Evolutionary conservation across 2,113 vertebrate species (phyloP), one percentile per base, ranked within the genome.

Genomic region (Loxodonta africana): DNA sequence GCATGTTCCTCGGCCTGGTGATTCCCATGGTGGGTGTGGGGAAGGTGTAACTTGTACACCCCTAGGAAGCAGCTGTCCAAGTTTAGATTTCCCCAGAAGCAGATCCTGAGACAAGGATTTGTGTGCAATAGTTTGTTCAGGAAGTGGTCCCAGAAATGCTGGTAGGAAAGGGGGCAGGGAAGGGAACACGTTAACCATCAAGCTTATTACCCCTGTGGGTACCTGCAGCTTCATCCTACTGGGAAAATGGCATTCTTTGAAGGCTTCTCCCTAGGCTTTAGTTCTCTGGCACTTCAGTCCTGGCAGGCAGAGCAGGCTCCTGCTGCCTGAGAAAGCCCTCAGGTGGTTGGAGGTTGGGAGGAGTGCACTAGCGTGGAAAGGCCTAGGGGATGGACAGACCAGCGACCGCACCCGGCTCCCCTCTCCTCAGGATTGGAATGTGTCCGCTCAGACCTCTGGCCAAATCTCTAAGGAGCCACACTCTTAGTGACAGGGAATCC

Each of bases 401-500:
- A 67, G 65, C 65, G 12, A 28, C 65, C 65, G 33, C 65, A 67
- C 11, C 65, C 65, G 33, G 2, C 65, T 9, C 8, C 63, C 26
- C 48, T 48, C 63, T 67, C 12, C 30, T 33, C 65, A 67, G 28
- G 65, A 67, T 7, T 30, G 65, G 28, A 9, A 14, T 33, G 65
- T 14, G 21, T 8, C 30, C 0, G 8, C 8, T 1, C 23, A 10
- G 21, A 2, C 33, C 30, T 71, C 65, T 53, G 2, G 20, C 65
- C 65, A n/a, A 86, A 71, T 65, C 7, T 48, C 44, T 69, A 48
- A 86, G 83, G 18, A 7, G 8, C 46, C 30, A 5, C 46, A 48
- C 46, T 18, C 12, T 63, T 53, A 25, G 12, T 69, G 63, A 20
- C 63, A 18, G 21, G 3, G 21, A 8, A 20, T 46, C 65, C 0